Base-by-base conservation (phyloP, 2,113 vertebrate species). In the Geococcyx californianus region DNA sequence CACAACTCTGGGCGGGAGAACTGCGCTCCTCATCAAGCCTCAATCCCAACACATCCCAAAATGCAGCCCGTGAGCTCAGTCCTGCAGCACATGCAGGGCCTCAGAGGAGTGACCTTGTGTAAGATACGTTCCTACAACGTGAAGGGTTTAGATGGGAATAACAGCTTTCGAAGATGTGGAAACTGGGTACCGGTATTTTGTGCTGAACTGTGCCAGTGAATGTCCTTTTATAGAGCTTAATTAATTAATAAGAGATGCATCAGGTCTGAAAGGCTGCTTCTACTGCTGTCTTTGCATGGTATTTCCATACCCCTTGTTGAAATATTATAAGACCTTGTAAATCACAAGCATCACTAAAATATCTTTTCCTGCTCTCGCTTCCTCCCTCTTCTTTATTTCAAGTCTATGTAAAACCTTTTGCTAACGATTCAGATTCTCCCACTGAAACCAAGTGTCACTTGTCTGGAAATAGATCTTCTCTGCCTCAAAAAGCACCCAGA, bases 31-130 rank as follows among this genome's bases (percentile, higher is more conserved):
- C n/a, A 59, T 18, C 51, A 64, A 38, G 64, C 14, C 21, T 52
- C 60, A 70, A n/a, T 3, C 33, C 21, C 81, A 79, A 66, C 29
- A 89, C 40, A 36, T 51, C 26, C 54, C 44, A 51, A 66, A 86
- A 13, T 9, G 51, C 9, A 14, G n/a, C 38, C 69, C 38, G 38
- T 54, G 11, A 42, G 26, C 58, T 25, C 1, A 1, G 33, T 13
- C 56, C 42, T 0, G 0, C 64, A 13, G 34, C 0, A 0, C 26
- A 55, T 36, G 19, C 0, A 0, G 19, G 77, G 25, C 55, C 68
- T 38, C 36, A 15, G 17, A 63, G 29, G 59, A 81, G 16, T 0
- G 0, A 44, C 29, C 44, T 33, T 18, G 17, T 19, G 2, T 8
- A 34, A 23, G 17, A 29, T 15, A 5, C 0, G 5, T 2, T 60